These are phyloP conservation scores for Tamandua tetradactyla DNA, from an alignment of 2,797 vertebrate species.

Conservation along the genomic window DNA sequence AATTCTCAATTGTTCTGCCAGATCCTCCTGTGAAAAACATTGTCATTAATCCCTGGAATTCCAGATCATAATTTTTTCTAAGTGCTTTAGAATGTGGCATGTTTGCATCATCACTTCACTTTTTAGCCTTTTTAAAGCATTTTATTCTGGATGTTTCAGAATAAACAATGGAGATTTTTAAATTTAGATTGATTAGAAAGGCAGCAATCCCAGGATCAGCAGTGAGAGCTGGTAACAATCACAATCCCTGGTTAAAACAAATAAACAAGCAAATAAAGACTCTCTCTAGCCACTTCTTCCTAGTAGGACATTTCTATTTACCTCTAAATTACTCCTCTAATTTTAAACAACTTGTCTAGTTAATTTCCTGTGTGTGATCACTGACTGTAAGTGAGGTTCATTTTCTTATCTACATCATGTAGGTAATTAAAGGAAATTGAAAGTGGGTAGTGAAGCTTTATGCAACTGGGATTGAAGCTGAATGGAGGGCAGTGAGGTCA, in stretches of 20 bases:
- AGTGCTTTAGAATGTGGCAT: slow-evolving; percentile 84
- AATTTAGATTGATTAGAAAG: slow-evolving; percentile 81
- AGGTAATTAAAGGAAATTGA: slow-evolving; percentile 95
- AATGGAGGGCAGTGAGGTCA: slow-evolving; percentile 89
- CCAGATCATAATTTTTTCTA: slow-evolving; percentile 84
- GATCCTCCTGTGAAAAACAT: slow-evolving; percentile 82
- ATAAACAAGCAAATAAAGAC: slow-evolving; percentile 65
- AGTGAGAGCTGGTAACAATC: slow-evolving; percentile 38
- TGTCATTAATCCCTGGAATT: slow-evolving; percentile 84
- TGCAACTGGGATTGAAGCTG: slow-evolving; percentile 89
- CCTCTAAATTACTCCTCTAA: slow-evolving; percentile 84
- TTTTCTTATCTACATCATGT: slow-evolving; percentile 93
- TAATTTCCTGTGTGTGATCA: slow-evolving; percentile 91
- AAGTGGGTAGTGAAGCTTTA: slow-evolving; percentile 91
- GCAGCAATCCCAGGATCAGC: slow-evolving; percentile 75
- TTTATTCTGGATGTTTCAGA: slow-evolving; percentile 80
- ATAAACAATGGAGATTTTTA: too few species aligned
- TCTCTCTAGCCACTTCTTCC: slow-evolving; percentile 77
- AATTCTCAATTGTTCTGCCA: slow-evolving; percentile 81
- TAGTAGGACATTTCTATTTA: slow-evolving; percentile 83
- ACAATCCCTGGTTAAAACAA: slow-evolving; percentile 63
- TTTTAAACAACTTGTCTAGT: slow-evolving; percentile 88
- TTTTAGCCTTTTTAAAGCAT: slow-evolving; percentile 80
- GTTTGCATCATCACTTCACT: slow-evolving; percentile 83
- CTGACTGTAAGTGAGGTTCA: slow-evolving; percentile 90